Evolutionary conservation across 2,888 invertebrate species (phyloP).

Genomic region (Lycophotia porphyrea): DNA sequence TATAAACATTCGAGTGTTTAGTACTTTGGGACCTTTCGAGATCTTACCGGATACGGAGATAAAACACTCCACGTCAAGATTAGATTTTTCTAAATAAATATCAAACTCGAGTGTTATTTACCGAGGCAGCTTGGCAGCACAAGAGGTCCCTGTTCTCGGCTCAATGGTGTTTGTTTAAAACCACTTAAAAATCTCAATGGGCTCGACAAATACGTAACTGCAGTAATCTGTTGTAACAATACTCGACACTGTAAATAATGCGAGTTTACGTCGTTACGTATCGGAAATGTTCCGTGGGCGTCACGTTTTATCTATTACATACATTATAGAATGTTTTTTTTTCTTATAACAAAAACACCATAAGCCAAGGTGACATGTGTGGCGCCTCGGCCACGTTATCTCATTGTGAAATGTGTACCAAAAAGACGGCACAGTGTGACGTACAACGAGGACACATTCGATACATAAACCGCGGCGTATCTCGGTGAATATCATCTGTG

Average conservation of each 20-base stretch:
- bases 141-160: constrained; percentile 81
- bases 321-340: constrained; percentile 64
- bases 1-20: constrained; percentile 72
- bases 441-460: constrained; percentile 64
- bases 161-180: constrained; percentile 87
- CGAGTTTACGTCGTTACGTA: constrained; percentile 63
- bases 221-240: constrained; percentile 84
- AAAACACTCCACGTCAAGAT: constrained; percentile 83
- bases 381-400: constrained; percentile 65
- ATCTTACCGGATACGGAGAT: constrained; percentile 83
- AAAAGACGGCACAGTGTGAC: constrained; percentile 59
- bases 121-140: constrained; percentile 76
- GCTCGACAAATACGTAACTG: constrained; percentile 80
- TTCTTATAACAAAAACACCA: constrained; percentile 64
- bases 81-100: constrained; percentile 85
- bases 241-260: constrained; percentile 73
- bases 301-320: constrained; percentile 68
- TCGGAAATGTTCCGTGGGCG: constrained; percentile 67
- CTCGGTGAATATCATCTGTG: constrained; percentile 80
- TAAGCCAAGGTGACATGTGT: constrained; percentile 65
- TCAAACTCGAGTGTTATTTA: constrained; percentile 77
- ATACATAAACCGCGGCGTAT: constrained; percentile 75
- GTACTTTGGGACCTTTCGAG: constrained; percentile 67
- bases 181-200: constrained; percentile 84
- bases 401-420: constrained; percentile 67